These are phyloP conservation scores for Scolanthus callimorphus DNA, from an alignment of 92 coral and sea anemone species.

Conservation along the genomic window DNA sequence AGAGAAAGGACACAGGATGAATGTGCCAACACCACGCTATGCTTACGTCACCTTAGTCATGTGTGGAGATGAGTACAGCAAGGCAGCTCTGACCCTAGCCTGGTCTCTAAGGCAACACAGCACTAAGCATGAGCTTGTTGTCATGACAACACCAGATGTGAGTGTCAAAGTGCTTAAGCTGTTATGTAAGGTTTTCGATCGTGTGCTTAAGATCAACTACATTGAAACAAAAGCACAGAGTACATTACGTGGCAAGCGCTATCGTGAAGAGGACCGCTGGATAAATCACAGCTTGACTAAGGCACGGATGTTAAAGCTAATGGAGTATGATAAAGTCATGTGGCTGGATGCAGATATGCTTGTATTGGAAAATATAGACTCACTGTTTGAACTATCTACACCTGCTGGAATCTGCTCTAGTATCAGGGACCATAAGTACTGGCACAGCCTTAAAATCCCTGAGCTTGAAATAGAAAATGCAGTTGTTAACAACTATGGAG, in stretches of 20 bases:
- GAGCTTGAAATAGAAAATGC: slow-evolving; percentile 72
- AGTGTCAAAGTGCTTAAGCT: slow-evolving; percentile 51
- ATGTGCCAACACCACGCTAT: slow-evolving; percentile 73
- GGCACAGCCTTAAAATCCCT: slow-evolving; percentile 75
- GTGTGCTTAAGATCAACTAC: slow-evolving; percentile 65
- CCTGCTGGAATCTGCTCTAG: slow-evolving; percentile 94
- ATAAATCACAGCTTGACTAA: slow-evolving; percentile 72
- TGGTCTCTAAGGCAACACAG: slow-evolving; percentile 89
- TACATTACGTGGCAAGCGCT: slow-evolving; percentile 65
- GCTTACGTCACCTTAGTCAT: slow-evolving; percentile 82
- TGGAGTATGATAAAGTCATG: slow-evolving; percentile 69
- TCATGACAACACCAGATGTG: slow-evolving; percentile 90
- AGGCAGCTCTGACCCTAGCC: slow-evolving; percentile 73
- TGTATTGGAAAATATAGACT: slow-evolving; percentile 62
- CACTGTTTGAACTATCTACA: slow-evolving; percentile 52
- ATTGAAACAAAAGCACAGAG: slow-evolving; percentile 52
- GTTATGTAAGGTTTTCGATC: slow-evolving; percentile 71
- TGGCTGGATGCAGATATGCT: slow-evolving; percentile 85
- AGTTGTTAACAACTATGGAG: slow-evolving; percentile 72
- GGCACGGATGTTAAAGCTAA: slow-evolving; percentile 70
- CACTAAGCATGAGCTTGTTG: slow-evolving; percentile 73
- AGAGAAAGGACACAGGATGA: slow-evolving; percentile 45
- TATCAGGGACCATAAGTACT: slow-evolving; percentile 58
- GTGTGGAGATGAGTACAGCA: slow-evolving; percentile 81
- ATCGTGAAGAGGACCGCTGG: slow-evolving; percentile 68